phyloP scores from a whole-genome alignment of 2,888 invertebrate genomes.

The Hedychridium roseum region DNA sequence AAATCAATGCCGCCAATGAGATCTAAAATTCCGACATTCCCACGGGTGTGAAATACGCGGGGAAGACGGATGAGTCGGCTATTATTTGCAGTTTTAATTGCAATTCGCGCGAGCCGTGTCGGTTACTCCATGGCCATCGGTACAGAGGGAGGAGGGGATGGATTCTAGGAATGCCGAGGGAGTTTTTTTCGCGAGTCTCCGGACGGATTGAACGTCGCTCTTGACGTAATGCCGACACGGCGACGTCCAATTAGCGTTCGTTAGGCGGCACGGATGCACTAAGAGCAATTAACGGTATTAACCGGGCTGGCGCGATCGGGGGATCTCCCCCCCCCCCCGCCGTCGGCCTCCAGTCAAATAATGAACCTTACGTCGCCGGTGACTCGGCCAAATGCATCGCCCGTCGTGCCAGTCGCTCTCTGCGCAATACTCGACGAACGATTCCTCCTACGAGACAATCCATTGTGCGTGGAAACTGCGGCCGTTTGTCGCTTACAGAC shows the following conservation, averaged over 20 bases:
- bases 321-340: constrained; percentile 12
- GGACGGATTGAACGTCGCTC: constrained; percentile 36
- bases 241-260: constrained; percentile 48
- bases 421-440: not conserved
- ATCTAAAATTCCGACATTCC: too few relatives aligned
- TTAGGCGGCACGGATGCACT: constrained; percentile 36
- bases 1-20: too few relatives aligned
- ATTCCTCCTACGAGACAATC: not conserved
- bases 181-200: constrained; percentile 8
- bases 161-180: not conserved
- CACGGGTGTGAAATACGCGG: too few relatives aligned
- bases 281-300: constrained; percentile 52
- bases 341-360: constrained; percentile 35
- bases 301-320: constrained; percentile 31
- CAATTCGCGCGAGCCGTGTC: too few relatives aligned
- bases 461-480: not conserved
- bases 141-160: not conserved
- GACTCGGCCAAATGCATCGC: not conserved
- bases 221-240: constrained; percentile 39
- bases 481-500: too few relatives aligned
- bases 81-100: too few relatives aligned
- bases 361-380: constrained; percentile 33
- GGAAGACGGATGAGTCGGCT: not conserved
- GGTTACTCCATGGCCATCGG: too few relatives aligned
- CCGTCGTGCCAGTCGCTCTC: not conserved